Percentiles rank a stretch among this genome's conserved stretches.
Conservation (phyloP, 2,797 vertebrate species). For the Sebastes hubbsi region DNA sequence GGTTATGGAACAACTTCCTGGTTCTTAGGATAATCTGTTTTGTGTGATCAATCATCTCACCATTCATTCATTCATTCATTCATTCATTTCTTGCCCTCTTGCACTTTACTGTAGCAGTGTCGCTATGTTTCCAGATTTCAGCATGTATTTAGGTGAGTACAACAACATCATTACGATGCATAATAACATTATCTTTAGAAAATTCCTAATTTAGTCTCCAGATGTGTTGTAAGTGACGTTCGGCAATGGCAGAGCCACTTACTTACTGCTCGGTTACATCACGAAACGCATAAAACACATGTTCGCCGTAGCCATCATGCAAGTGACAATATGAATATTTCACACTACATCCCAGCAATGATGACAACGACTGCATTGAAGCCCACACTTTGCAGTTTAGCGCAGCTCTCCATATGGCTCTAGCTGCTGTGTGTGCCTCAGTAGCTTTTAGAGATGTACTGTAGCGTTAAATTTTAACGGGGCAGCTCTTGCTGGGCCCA, state of each 20-base stretch:
- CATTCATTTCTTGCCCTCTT: background rate
- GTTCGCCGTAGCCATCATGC: slow-evolving; percentile 11
- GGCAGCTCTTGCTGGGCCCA: slow-evolving; percentile 49
- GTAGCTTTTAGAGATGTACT: slow-evolving; percentile 57
- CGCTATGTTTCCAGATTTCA: background rate
- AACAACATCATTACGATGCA: background rate
- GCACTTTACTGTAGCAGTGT: background rate
- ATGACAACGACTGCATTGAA: slow-evolving; percentile 16
- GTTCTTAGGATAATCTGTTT: background rate
- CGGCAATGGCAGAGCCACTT: background rate
- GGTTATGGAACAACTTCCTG: too few relatives aligned
- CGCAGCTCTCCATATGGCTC: slow-evolving; percentile 35
- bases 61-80: background rate
- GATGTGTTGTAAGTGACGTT: background rate
- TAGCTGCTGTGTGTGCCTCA: slow-evolving; percentile 32
- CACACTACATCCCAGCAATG: slow-evolving; percentile 12
- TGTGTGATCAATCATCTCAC: background rate
- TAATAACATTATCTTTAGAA: background rate
- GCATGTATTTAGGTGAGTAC: background rate
- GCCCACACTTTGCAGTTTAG: slow-evolving; percentile 32
- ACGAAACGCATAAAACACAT: slow-evolving; percentile 33
- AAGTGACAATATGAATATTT: slow-evolving; percentile 62
- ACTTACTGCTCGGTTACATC: slow-evolving; percentile 13
- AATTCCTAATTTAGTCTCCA: background rate
- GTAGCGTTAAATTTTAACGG: slow-evolving; percentile 67